Conservation (phyloP, 2,797 vertebrate genomes). For the Simalia tracyae region DNA sequence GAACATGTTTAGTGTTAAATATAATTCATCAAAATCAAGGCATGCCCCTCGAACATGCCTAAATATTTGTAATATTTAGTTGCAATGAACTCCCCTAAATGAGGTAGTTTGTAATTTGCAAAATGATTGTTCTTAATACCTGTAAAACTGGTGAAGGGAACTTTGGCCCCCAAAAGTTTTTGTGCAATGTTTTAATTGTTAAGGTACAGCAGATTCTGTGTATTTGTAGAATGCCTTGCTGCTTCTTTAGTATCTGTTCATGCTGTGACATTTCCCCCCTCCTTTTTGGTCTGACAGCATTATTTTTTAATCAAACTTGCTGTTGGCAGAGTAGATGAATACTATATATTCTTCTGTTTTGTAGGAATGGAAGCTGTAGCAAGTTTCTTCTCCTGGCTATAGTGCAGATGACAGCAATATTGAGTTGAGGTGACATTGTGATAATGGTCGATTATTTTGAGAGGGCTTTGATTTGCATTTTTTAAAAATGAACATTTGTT, state of each 20-base stretch:
- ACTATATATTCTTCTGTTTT: not conserved
- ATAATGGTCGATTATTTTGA: not conserved
- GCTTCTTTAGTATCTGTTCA: not conserved
- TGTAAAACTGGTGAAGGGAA: not conserved
- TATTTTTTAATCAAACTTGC: not conserved
- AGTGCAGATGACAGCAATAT: not conserved
- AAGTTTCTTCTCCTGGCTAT: not conserved
- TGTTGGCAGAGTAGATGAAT: not conserved
- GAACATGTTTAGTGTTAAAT: not conserved
- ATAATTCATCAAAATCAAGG: not conserved
- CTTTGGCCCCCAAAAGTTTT: not conserved
- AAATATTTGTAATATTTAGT: not conserved
- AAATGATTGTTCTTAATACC: not conserved
- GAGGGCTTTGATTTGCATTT: not conserved
- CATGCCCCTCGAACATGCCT: no score
- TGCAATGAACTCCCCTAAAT: not conserved
- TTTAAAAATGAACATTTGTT: not conserved
- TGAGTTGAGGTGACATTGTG: not conserved
- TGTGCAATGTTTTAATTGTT: not conserved
- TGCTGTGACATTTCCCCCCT: no score
- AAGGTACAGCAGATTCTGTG: not conserved
- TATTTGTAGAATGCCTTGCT: not conserved
- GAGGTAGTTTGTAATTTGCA: not conserved
- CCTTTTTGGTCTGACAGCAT: not conserved
- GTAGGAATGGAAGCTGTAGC: not conserved